A percentile compares a stretch with the other conserved stretches of the same genome.
These are phyloP conservation scores for Macrotus californicus DNA, from an alignment of 2,113 vertebrate species.

Conservation along the genomic window DNA sequence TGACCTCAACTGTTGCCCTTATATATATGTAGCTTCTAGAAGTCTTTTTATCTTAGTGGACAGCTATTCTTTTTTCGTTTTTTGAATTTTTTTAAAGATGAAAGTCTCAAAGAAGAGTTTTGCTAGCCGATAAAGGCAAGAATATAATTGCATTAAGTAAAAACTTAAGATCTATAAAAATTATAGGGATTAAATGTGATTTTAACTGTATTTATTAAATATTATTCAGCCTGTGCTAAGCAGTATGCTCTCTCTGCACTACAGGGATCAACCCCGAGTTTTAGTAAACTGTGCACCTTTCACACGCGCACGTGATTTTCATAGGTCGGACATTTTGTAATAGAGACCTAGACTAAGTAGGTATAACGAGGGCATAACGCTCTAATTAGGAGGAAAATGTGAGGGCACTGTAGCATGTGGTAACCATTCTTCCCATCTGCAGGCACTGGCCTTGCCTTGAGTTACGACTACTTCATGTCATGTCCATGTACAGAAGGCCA, in stretches of 20 bases:
- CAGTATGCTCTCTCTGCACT: background rate
- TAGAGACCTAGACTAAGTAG: background rate
- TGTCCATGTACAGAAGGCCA: background rate
- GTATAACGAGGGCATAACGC: background rate
- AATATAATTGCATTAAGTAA: background rate
- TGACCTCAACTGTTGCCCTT: background rate
- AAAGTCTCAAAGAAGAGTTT: slow-evolving; percentile 19
- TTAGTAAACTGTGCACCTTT: slow-evolving; percentile 8
- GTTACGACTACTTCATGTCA: background rate
- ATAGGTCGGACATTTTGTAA: background rate
- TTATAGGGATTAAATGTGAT: background rate
- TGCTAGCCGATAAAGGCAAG: background rate
- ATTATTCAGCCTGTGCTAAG: background rate
- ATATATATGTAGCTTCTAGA: background rate
- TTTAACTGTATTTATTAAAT: background rate
- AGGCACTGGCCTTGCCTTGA: background rate
- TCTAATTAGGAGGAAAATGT: background rate
- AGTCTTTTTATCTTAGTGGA: background rate
- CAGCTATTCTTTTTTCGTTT: background rate
- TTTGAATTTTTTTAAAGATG: background rate
- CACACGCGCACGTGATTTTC: background rate
- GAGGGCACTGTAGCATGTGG: background rate
- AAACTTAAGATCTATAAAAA: background rate
- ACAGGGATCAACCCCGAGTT: background rate
- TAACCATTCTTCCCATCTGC: background rate